Evolutionary conservation across 2,113 vertebrate species (phyloP).

Genomic region (Camelus bactrianus): DNA sequence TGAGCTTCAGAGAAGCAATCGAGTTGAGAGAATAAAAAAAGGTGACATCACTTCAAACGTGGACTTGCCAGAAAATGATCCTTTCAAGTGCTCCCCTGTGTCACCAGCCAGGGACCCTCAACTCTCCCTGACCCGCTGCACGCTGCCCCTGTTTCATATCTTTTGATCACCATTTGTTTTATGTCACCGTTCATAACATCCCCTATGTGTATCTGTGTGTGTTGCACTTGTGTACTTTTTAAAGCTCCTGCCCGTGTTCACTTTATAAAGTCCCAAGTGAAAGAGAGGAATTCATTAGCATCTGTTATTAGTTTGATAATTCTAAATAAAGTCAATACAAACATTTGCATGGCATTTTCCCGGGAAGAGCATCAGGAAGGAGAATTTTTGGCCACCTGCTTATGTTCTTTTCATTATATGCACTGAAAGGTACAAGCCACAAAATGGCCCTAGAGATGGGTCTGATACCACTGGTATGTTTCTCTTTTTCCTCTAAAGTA

Average conservation of each 20-base stretch:
- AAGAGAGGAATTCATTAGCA: conserved; percentile 32
- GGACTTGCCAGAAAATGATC: conserved; percentile 82
- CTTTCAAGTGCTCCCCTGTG: conserved; percentile 80
- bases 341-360: conserved; percentile 51
- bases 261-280: conserved; percentile 10
- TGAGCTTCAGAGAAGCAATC: conserved; percentile 87
- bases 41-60: conserved; percentile 87
- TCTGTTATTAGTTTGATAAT: conserved; percentile 53
- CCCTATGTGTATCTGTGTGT: background rate
- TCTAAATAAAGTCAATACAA: conserved; percentile 68
- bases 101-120: conserved; percentile 12
- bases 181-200: background rate
- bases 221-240: conserved; percentile 35
- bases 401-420: background rate
- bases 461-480: background rate
- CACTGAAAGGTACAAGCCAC: background rate
- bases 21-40: conserved; percentile 85
- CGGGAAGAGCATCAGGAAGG: conserved; percentile 38
- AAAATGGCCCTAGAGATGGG: background rate
- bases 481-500: background rate
- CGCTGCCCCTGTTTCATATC: background rate
- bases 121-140: conserved; percentile 47
- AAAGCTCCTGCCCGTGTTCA: conserved; percentile 61
- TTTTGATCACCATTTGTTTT: conserved; percentile 67
- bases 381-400: background rate